These are phyloP conservation scores for Dione vanillae DNA, from an alignment of 2,888 invertebrate genomes.

Conservation along the genomic window DNA sequence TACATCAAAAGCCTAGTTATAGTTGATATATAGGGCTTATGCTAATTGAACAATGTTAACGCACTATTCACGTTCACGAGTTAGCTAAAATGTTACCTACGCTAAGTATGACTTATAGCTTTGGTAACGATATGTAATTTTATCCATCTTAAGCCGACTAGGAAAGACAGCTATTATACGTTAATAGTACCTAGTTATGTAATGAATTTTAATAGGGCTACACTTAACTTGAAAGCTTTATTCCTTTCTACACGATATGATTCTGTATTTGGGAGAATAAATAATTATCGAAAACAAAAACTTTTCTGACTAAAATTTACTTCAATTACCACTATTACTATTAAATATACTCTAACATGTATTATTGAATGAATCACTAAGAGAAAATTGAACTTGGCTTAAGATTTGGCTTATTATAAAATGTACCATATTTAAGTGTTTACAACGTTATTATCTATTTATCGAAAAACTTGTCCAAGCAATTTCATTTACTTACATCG, in stretches of 20 bases:
- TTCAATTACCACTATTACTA: too few relatives aligned
- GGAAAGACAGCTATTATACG: background rate
- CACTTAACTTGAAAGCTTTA: background rate
- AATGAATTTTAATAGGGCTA: background rate
- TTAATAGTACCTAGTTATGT: background rate
- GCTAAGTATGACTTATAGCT: slow-evolving; percentile 27
- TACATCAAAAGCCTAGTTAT: slow-evolving; percentile 27
- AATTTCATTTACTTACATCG: background rate
- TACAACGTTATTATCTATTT: too few relatives aligned
- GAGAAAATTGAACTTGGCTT: too few relatives aligned
- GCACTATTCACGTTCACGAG: slow-evolving; percentile 32
- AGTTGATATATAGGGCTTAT: slow-evolving; percentile 55
- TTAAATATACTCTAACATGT: too few relatives aligned
- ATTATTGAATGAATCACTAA: too few relatives aligned
- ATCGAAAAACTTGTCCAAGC: background rate
- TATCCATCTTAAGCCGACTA: slow-evolving; percentile 4
- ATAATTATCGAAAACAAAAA: too few relatives aligned
- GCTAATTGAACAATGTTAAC: slow-evolving; percentile 53
- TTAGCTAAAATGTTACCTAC: slow-evolving; percentile 25
- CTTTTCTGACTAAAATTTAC: too few relatives aligned
- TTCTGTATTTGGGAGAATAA: too few relatives aligned
- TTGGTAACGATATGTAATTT: slow-evolving; percentile 18
- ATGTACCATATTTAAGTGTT: too few relatives aligned
- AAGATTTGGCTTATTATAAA: too few relatives aligned
- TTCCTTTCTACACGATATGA: background rate